Base-by-base conservation (phyloP, 2,888 invertebrate genomes). In the Apamea anceps region DNA sequence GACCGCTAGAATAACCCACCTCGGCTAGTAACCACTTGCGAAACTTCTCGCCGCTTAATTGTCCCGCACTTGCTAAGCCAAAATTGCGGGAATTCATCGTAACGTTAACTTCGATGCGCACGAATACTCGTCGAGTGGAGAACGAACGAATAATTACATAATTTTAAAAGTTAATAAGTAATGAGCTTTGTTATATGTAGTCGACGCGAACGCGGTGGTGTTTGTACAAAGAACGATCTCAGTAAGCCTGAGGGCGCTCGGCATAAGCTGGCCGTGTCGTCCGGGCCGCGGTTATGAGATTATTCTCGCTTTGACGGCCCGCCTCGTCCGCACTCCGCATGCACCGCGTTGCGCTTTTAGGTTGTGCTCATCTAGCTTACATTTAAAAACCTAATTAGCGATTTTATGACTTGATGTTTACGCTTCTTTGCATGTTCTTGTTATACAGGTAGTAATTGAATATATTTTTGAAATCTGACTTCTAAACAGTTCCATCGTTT, bases 211-310 rank as follows among this genome's bases (percentile, higher is more conserved):
- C 82, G 84, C 82, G 74, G 83, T 90, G 87, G 89, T 93, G 92
- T 94, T 93, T 91, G 91, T 91, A 93, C 94, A 94, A 95, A 95
- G 95, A 94, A 93, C 93, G 93, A 94, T 94, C 93, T 93, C 92
- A 81, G 93, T 93, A 92, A 94, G 94, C 94, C 93, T 88, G 93
- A 94, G 94, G 94, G 94, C 94, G 94, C 94, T 94, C 92, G 89
- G 93, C 93, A 92, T 94, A 95, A 94, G 94, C 94, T 93, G 93
- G 87, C 92, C 93, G 92, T 93, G 94, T 95, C 93, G 94, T 93
- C 94, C 93, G 93, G 92, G 91, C 92, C 93, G 93, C 93, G 93
- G 95, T 96, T 96, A 96, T 96, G 95, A 95, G 95, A 96, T 96
- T 95, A 96, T 94, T 94, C 94, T 94, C 94, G 94, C 96, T 96